Evolutionary conservation across 1,140 invertebrate species (phyloP), one percentile per base, ranked within the genome.

Genomic region (Hesperophylax magnus): DNA sequence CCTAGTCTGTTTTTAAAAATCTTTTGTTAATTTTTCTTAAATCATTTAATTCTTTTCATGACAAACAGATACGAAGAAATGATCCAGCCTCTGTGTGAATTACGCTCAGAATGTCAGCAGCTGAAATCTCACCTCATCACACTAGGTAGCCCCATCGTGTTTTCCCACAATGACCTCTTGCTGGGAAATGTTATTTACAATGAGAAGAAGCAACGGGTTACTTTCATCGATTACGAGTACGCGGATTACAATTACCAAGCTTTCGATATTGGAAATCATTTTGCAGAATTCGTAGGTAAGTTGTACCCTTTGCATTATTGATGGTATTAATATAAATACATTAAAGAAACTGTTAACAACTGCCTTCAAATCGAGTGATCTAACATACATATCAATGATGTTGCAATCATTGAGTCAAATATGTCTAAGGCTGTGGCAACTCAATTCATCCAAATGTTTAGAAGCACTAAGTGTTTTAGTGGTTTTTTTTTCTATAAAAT

Each of bases 181-280:
- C 91, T 99, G 79, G 96, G 94, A 85, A 99, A 99, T 90, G 94
- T 99, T 78, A 93, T 99, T 74, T 95, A 95, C 86, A 93, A 96
- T 85, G 88, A 94, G 86, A 90, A 92, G 79, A 91, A 93, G 85
- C 91, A 93, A 84, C 91, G 91, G 83, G 93, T 99, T 4, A 94
- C 93, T 22, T 99, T 99, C 87, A 99, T 99, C 85, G 98, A 99
- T 89, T 99, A 97, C 89, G 98, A 99, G 88, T 99, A 99, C 90
- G 96, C 96, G 8, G 95, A 93, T 79, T 94, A 94, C 85, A 99
- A 99, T 90, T 98, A 97, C 90, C 96, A 98, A 89, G 95, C 97
- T 1, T 99, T 93, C 89, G 98, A 99, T 90, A 98, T 99, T 87
- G 98, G 95, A 17, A 99, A 99, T 92, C 98, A 99, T 91, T 99